These are phyloP conservation scores for Asobara japonica DNA, from an alignment of 1,140 invertebrate genomes.

Conservation along the genomic window DNA sequence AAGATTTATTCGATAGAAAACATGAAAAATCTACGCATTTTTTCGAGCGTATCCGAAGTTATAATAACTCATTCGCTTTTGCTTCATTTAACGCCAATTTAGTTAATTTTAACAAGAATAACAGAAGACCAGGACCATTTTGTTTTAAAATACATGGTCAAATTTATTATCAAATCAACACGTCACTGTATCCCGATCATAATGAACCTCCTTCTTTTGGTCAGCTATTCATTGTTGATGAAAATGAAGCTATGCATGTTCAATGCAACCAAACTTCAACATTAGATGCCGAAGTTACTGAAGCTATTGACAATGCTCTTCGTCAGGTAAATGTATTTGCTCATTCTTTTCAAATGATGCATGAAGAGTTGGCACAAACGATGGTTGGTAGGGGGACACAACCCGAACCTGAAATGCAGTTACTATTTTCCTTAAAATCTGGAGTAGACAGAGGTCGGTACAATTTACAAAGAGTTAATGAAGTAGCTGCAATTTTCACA, in stretches of 20 bases:
- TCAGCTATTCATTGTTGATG: slow-evolving; percentile 28
- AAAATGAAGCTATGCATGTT: neutral
- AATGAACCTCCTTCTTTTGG: slow-evolving; percentile 19
- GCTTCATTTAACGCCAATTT: slow-evolving; percentile 24
- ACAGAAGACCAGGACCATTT: neutral
- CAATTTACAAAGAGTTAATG: slow-evolving; percentile 1
- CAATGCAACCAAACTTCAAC: neutral
- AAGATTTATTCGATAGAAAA: neutral
- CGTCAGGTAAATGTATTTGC: slow-evolving; percentile 19
- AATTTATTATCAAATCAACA: slow-evolving; percentile 2
- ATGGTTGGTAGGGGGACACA: neutral
- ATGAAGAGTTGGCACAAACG: neutral
- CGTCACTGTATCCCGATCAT: neutral
- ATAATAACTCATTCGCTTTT: slow-evolving; percentile 22
- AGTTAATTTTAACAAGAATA: neutral
- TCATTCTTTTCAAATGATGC: slow-evolving; percentile 21
- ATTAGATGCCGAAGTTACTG: neutral
- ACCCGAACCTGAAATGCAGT: neutral
- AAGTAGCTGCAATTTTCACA: slow-evolving; percentile 22
- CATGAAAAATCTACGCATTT: slow-evolving; percentile 2
- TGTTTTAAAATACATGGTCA: neutral
- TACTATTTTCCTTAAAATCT: slow-evolving; percentile 10
- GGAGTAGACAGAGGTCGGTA: neutral
- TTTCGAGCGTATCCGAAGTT: neutral
- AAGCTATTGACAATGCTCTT: slow-evolving; percentile 6